Evolutionary conservation across 1,140 invertebrate genomes (phyloP).

Genomic region (Trachelipus rathkii): DNA sequence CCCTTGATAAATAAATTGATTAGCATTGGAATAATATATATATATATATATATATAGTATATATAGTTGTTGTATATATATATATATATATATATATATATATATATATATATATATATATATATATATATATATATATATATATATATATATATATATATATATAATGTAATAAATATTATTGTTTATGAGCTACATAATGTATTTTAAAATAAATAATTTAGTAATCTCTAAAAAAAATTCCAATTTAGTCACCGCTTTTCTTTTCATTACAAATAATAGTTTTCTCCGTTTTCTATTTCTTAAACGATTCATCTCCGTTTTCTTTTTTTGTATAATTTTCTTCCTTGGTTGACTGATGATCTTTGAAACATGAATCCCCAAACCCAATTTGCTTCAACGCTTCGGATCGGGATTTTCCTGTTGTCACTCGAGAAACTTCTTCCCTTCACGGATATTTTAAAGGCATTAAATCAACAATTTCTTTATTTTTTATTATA

Average conservation of each 20-base stretch:
- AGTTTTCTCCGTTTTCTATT: neutral
- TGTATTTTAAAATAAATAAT: too few species aligned
- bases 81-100: too few species aligned
- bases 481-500: too few species aligned
- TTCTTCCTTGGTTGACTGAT: constrained; percentile 1
- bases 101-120: constrained; percentile 4
- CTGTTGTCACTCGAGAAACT: constrained; percentile 8
- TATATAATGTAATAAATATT: neutral
- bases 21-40: too few species aligned
- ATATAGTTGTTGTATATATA: too few species aligned
- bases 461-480: too few species aligned
- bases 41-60: too few species aligned
- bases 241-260: too few species aligned
- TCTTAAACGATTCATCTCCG: neutral
- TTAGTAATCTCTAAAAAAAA: too few species aligned
- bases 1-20: too few species aligned
- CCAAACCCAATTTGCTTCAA: constrained; percentile 6
- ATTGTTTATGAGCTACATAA: too few species aligned
- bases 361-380: neutral
- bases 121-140: constrained; percentile 15
- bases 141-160: constrained; percentile 15
- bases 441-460: neutral
- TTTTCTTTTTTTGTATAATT: neutral
- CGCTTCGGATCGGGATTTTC: neutral
- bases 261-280: neutral